Base-by-base conservation (phyloP, 2,888 invertebrate species). In the Exephanes ischioxanthus region DNA sequence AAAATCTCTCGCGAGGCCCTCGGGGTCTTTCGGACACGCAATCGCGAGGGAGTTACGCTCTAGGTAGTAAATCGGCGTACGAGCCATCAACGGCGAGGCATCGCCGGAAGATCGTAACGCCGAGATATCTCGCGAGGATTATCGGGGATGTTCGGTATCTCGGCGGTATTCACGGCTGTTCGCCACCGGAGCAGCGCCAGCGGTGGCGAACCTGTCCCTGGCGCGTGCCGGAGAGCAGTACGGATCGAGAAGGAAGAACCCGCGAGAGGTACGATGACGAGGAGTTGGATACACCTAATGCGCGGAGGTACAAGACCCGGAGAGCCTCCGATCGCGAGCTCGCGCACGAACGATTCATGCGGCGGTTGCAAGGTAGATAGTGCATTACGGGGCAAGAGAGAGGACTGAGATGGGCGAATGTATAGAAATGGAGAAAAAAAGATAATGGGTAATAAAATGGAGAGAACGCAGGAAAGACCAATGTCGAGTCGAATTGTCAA, bases 101-200 rank as follows among this genome's bases (percentile, higher is more conserved):
- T 9, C 61, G 26, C 2, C 22, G 11, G 14, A 61, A 22, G 61
- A 61, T 61, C 61, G 61, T 16, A 26, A 26, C 26, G 66, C 67
- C 77, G 77, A 53, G 77, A 77, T 77, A 67, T 67, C 37, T 79
- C 82, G 84, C 71, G 78, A 73, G 77, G 83, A 76, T 83, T 70
- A 72, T 61, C 86, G 84, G 85, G 87, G 86, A 88, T 88, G 87
- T 88, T 87, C 85, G 82, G 85, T 88, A 86, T 88, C 87, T 88
- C 79, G 55, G 79, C 76, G 84, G 45, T 48, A 16, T 26, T 22
- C 22, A 30, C 16, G 63, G 5, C 73, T 80, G 73, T 80, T 83
- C 80, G 68, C 80, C 80, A 70, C 79, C 33, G 68, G 51, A 37
- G 16, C 48, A 73, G 55, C 70, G 79, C 55, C 80, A 63, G 70